Conservation (phyloP, 2,797 vertebrate species). For the Pangasius larnaudii region DNA sequence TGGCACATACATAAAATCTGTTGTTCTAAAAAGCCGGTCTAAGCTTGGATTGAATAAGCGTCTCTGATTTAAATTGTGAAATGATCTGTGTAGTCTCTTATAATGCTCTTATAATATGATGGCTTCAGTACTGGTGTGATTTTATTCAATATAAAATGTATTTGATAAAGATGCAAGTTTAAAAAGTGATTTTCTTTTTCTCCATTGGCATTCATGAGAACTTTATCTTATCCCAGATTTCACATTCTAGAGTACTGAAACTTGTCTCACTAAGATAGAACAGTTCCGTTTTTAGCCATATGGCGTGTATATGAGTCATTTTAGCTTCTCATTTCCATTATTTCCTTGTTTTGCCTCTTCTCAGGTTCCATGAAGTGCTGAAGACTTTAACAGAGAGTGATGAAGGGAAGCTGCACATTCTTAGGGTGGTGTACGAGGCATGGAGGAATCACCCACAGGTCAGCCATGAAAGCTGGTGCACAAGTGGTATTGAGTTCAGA, state of each 20-base stretch:
- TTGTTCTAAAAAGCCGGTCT: neutral
- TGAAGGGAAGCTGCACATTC: slow-evolving; percentile 94
- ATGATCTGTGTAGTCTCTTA: neutral
- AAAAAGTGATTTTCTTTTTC: neutral
- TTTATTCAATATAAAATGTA: neutral
- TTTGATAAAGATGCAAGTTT: neutral
- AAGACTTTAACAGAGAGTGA: slow-evolving; percentile 91
- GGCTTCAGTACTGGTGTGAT: neutral
- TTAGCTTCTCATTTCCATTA: neutral
- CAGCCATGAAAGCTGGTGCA: slow-evolving; percentile 24
- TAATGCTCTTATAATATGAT: neutral
- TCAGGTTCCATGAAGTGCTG: slow-evolving; percentile 96
- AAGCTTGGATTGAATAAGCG: neutral
- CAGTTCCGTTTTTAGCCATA: neutral
- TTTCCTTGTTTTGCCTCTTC: neutral
- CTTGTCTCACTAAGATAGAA: neutral
- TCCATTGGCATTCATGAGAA: neutral
- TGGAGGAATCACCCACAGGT: slow-evolving; percentile 98
- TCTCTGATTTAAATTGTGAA: neutral
- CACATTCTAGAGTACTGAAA: neutral
- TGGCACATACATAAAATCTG: neutral
- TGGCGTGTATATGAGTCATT: neutral
- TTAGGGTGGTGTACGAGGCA: slow-evolving; percentile 91
- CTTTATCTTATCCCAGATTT: neutral
- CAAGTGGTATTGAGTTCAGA: too few relatives aligned